These are phyloP conservation scores for Peribatodes rhomboidaria DNA, from an alignment of 2,888 invertebrate species.

Conservation along the genomic window DNA sequence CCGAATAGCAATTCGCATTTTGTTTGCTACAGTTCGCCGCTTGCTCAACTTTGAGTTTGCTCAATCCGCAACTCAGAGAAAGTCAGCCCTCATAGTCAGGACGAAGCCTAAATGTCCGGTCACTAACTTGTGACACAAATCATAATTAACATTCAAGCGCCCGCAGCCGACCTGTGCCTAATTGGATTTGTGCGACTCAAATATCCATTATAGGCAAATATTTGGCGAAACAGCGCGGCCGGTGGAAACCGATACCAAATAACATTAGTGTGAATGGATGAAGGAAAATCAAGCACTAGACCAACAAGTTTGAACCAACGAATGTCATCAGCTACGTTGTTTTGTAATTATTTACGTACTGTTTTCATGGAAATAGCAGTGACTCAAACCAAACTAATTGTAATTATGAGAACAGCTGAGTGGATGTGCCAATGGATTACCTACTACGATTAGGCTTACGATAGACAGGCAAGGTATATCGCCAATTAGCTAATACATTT, in stretches of 20 bases:
- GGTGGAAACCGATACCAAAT: background rate
- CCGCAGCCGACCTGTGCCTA: conserved; percentile 35
- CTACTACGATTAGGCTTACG: too few species aligned
- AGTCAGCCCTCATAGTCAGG: too few species aligned
- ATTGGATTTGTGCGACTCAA: conserved; percentile 46
- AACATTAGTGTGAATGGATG: background rate
- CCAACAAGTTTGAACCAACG: background rate
- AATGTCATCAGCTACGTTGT: background rate
- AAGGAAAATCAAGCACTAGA: background rate
- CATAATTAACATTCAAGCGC: conserved; percentile 32
- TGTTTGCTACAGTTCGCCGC: too few species aligned
- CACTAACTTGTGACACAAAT: conserved; percentile 18
- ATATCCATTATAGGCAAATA: conserved; percentile 16
- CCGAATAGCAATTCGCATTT: too few species aligned
- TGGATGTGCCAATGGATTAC: too few species aligned
- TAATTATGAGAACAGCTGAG: background rate
- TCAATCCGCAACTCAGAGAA: too few species aligned
- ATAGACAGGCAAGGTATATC: too few species aligned
- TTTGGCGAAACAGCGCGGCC: conserved; percentile 7
- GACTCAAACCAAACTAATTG: background rate
- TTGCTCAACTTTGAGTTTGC: too few species aligned
- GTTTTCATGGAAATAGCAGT: background rate
- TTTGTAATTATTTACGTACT: background rate
- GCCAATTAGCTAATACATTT: background rate
- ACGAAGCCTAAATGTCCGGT: background rate